Percentiles rank a stretch among this genome's conserved stretches.
These are phyloP conservation scores for Resseliella maxima DNA, from an alignment of 2,888 invertebrate species.

Conservation along the genomic window DNA sequence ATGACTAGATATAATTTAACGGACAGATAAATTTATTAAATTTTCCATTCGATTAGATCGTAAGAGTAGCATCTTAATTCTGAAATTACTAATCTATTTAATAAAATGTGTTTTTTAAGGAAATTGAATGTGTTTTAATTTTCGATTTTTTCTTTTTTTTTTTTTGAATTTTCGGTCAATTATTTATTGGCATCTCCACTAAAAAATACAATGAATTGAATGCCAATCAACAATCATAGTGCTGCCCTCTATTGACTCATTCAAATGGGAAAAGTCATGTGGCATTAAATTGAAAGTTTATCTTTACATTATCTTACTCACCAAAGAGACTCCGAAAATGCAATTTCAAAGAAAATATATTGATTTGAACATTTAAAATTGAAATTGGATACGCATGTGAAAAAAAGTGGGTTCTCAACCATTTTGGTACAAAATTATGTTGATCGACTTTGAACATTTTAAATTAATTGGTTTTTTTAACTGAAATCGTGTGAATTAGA, in stretches of 20 bases:
- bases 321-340: no score
- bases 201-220: neutral
- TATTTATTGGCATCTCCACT: neutral
- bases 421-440: no score
- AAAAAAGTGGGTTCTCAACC: no score
- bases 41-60: neutral
- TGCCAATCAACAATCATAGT: neutral
- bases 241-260: neutral
- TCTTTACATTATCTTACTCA: no score
- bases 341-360: no score
- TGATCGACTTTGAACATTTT: no score
- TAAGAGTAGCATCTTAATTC: neutral
- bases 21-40: neutral
- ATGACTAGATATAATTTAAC: neutral
- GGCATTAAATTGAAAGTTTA: no score
- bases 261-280: neutral
- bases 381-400: no score
- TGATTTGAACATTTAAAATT: no score
- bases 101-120: slow-evolving; percentile 13
- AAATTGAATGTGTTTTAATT: neutral
- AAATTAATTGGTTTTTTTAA: no score
- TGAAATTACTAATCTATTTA: neutral
- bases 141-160: neutral
- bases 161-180: neutral
- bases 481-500: no score